Evolutionary conservation across 1,140 invertebrate species (phyloP).

Genomic region (Drosophila dunni): DNA sequence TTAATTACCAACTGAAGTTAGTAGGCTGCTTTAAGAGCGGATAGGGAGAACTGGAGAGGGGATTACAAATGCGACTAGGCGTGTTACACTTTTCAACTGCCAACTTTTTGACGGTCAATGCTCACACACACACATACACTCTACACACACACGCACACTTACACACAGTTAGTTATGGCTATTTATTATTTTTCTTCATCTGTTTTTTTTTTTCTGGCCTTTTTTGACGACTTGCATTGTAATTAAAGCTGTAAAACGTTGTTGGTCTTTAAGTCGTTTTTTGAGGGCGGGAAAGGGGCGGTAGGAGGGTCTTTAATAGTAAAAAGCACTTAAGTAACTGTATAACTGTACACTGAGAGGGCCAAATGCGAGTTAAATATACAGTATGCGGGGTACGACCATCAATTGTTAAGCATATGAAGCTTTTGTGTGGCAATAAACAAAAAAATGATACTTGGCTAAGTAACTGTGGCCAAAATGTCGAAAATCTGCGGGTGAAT

Average conservation of each 20-base stretch:
- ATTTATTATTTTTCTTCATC: constrained; percentile 27
- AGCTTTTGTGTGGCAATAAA: constrained; percentile 4
- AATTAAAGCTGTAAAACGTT: constrained; percentile 59
- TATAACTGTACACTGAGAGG: constrained; percentile 35
- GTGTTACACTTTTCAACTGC: constrained; percentile 51
- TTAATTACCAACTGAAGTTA: constrained; percentile 41
- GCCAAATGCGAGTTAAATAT: constrained; percentile 21
- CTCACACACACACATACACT: constrained; percentile 31
- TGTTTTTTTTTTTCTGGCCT: constrained; percentile 2
- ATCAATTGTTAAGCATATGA: constrained; percentile 21
- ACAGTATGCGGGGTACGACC: background rate
- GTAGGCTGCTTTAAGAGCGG: too few species aligned
- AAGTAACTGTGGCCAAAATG: constrained; percentile 25
- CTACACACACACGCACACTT: constrained; percentile 18
- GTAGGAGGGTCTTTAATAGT: constrained; percentile 21
- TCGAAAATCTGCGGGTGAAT: constrained; percentile 10
- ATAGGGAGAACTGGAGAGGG: background rate
- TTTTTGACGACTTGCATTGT: constrained; percentile 42
- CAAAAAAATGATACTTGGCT: background rate
- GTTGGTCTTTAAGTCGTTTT: constrained; percentile 48
- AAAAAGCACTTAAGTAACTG: constrained; percentile 49
- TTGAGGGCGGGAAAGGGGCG: too few species aligned
- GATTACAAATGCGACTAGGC: constrained; percentile 38
- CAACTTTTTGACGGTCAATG: constrained; percentile 60
- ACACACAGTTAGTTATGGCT: constrained; percentile 23